These are phyloP conservation scores for Dipus sagitta DNA, from an alignment of 2,797 vertebrate genomes.

Conservation along the genomic window DNA sequence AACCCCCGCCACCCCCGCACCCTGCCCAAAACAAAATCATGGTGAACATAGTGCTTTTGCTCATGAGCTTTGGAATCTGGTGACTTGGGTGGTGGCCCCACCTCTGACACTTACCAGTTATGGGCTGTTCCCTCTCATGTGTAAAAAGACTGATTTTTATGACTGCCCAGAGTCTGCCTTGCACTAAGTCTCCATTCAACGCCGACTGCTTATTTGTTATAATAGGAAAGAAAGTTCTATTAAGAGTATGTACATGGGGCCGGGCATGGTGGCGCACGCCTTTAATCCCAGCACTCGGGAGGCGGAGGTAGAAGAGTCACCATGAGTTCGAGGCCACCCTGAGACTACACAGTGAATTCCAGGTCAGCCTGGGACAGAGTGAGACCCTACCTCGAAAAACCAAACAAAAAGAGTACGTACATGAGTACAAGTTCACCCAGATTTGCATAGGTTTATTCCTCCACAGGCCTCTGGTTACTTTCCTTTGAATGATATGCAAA, in stretches of 20 bases:
- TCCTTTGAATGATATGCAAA: conserved; percentile 32
- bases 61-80: not conserved
- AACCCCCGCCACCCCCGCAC: not conserved
- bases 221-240: not conserved
- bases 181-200: not conserved
- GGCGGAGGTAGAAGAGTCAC: too few relatives aligned
- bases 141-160: not conserved
- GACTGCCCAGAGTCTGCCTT: not conserved
- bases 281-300: too few relatives aligned
- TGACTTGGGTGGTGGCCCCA: not conserved
- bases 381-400: too few relatives aligned
- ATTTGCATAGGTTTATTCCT: conserved; percentile 21
- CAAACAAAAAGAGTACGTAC: not conserved
- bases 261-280: not conserved
- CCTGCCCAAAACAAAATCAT: not conserved
- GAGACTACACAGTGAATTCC: too few relatives aligned
- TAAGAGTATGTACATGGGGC: not conserved
- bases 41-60: not conserved
- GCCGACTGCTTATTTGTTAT: not conserved
- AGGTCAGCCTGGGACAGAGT: too few relatives aligned
- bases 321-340: too few relatives aligned
- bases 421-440: not conserved
- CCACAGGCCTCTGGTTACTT: conserved; percentile 40
- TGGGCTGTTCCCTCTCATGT: not conserved
- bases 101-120: not conserved